Conservation (phyloP, 2,888 invertebrate species). For the Sturmia bella region DNA sequence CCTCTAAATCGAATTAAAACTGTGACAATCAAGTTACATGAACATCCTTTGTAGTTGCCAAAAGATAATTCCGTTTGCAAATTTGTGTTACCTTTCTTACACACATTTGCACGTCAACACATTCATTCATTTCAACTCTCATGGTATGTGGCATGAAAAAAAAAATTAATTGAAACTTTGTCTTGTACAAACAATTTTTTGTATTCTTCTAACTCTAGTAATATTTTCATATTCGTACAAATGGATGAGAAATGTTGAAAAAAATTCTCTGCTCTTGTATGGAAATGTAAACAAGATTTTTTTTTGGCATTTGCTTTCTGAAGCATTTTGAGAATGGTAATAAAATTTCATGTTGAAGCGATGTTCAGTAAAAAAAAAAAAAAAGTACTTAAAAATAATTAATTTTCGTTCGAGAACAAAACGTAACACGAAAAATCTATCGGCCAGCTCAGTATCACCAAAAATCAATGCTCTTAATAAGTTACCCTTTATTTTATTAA, state of each 20-base stretch:
- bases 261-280: too few relatives aligned
- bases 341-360: too few relatives aligned
- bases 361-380: too few relatives aligned
- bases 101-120: background rate
- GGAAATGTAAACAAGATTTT: slow-evolving; percentile 17
- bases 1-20: background rate
- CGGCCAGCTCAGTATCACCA: too few relatives aligned
- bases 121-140: too few relatives aligned
- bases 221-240: background rate
- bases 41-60: background rate
- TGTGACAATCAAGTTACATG: background rate
- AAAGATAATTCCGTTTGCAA: slow-evolving; percentile 43
- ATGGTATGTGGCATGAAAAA: background rate
- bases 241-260: background rate
- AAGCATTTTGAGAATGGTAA: too few relatives aligned
- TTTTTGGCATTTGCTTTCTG: background rate
- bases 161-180: slow-evolving; percentile 43
- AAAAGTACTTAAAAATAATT: too few relatives aligned
- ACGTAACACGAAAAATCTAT: too few relatives aligned
- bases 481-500: background rate
- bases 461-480: slow-evolving; percentile 10
- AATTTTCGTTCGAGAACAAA: too few relatives aligned
- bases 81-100: slow-evolving; percentile 19
- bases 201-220: slow-evolving; percentile 18
- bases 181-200: slow-evolving; percentile 47